Percentiles rank a stretch among this genome's conserved stretches.
Conservation (phyloP, 2,888 invertebrate genomes). For the Timema podura region DNA sequence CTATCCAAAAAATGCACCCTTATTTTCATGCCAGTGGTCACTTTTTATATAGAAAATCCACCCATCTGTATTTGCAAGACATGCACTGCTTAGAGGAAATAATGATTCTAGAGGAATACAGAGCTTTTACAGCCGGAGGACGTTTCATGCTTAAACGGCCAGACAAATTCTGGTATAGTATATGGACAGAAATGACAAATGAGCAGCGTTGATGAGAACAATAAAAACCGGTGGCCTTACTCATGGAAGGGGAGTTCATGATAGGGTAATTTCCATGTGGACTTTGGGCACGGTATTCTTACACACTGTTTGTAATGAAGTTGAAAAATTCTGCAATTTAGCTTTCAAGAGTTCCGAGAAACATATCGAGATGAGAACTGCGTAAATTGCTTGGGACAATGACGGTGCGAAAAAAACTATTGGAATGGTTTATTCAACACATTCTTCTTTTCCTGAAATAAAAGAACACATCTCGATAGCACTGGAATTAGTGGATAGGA, state of each 20-base stretch:
- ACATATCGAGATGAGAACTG: no score
- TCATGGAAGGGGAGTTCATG: background rate
- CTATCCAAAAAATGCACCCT: constrained; percentile 24
- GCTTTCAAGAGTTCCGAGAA: no score
- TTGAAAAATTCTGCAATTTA: no score
- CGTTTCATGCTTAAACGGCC: constrained; percentile 6
- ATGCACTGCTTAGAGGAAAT: constrained; percentile 25
- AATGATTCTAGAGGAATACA: constrained; percentile 14
- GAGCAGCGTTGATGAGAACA: constrained; percentile 19
- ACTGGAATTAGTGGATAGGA: no score
- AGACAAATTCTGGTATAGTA: constrained; percentile 13
- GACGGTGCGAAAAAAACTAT: no score
- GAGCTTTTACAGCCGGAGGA: background rate
- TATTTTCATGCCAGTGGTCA: constrained; percentile 32
- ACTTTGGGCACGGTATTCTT: background rate
- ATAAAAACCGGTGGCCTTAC: constrained; percentile 18
- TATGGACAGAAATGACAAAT: constrained; percentile 18
- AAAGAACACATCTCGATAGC: no score
- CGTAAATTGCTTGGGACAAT: no score
- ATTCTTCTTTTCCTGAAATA: no score
- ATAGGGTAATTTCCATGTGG: background rate
- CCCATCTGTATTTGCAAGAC: constrained; percentile 31
- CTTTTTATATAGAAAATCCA: constrained; percentile 29
- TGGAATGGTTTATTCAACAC: no score
- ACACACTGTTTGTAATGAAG: no score